These are phyloP conservation scores for Berghia stephanieae DNA, from an alignment of 1,140 invertebrate species.

Conservation along the genomic window DNA sequence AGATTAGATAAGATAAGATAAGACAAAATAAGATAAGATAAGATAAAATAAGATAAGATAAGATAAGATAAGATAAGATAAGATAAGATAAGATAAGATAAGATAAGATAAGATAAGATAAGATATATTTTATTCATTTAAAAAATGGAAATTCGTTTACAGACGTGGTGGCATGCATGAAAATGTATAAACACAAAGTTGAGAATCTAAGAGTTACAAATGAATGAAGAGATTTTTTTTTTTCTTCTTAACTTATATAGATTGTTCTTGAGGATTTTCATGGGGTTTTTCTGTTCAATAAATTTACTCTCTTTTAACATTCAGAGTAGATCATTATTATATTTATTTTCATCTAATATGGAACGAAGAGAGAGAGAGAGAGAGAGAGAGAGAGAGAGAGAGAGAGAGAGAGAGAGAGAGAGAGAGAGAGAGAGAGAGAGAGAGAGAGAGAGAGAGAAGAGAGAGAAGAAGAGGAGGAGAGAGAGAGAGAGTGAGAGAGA, in stretches of 20 bases:
- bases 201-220: too few relatives aligned
- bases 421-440: constrained; percentile 10
- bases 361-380: background rate
- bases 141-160: too few relatives aligned
- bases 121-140: too few relatives aligned
- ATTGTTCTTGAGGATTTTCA: too few relatives aligned
- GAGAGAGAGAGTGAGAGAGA: constrained; percentile 15
- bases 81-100: too few relatives aligned
- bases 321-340: background rate
- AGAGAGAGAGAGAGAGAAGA: constrained; percentile 15
- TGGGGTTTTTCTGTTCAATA: background rate
- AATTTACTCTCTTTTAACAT: background rate
- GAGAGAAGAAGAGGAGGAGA: constrained; percentile 18
- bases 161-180: too few relatives aligned
- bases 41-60: too few relatives aligned
- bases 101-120: too few relatives aligned
- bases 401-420: background rate
- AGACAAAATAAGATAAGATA: too few relatives aligned
- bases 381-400: constrained; percentile 12
- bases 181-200: too few relatives aligned
- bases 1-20: too few relatives aligned
- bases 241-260: constrained; percentile 8
- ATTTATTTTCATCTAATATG: background rate
- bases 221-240: constrained; percentile 31
- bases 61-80: too few relatives aligned